phyloP scores from a whole-genome alignment of 2,113 vertebrate genomes.

The Spea bombifrons region DNA sequence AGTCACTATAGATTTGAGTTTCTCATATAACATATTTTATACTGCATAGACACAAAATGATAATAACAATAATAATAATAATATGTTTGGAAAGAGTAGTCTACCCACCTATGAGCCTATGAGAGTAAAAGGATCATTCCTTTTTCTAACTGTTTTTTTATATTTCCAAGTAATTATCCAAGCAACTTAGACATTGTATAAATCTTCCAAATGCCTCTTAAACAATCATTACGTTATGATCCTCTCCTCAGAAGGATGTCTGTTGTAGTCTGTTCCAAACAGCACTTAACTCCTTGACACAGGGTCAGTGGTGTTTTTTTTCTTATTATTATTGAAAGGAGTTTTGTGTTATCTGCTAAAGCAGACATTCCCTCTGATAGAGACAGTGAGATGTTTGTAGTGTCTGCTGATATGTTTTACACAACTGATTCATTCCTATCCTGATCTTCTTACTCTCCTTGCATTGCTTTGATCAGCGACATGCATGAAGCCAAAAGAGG shows the following conservation, averaged over 20 bases:
- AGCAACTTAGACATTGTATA: slow-evolving; percentile 52
- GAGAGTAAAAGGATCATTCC: slow-evolving; percentile 35
- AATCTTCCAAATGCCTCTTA: slow-evolving; percentile 57
- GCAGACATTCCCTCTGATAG: slow-evolving; percentile 53
- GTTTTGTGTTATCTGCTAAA: slow-evolving; percentile 46
- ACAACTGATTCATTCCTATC: slow-evolving; percentile 58
- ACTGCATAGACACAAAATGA: too few species aligned
- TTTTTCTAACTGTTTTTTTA: slow-evolving; percentile 57
- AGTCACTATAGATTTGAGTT: too few species aligned
- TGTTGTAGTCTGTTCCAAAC: slow-evolving; percentile 56
- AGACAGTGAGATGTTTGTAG: slow-evolving; percentile 54
- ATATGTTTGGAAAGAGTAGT: too few species aligned
- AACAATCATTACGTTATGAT: slow-evolving; percentile 51
- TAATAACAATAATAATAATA: too few species aligned
- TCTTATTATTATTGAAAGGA: slow-evolving; percentile 42
- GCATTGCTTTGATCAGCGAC: slow-evolving; percentile 57
- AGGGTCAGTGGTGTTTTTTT: slow-evolving; percentile 51
- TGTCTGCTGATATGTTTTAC: slow-evolving; percentile 64
- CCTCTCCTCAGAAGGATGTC: slow-evolving; percentile 36
- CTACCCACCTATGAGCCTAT: too few species aligned
- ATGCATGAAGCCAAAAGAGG: slow-evolving; percentile 28
- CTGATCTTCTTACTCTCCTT: slow-evolving; percentile 54
- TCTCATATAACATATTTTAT: too few species aligned
- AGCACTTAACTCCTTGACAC: slow-evolving; percentile 62
- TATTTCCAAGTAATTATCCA: slow-evolving; percentile 61